Evolutionary conservation across 2,797 vertebrate species (phyloP).

Genomic region (Tarsius wallacei): DNA sequence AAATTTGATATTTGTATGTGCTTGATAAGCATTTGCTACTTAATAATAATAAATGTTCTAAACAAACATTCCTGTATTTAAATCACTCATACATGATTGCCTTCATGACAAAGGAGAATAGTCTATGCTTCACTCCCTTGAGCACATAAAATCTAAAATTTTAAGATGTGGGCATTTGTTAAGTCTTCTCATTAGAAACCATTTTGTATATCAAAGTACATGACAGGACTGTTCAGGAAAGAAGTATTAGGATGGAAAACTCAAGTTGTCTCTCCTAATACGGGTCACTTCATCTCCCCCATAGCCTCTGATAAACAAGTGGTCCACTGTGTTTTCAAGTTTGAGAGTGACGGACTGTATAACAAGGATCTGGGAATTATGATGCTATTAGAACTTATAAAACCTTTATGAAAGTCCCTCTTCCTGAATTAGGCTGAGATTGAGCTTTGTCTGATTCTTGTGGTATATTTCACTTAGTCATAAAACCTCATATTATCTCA

Average conservation of each 20-base stretch:
- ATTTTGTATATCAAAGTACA: background rate
- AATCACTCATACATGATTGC: background rate
- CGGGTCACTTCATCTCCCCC: background rate
- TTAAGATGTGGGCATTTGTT: background rate
- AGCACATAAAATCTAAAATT: background rate
- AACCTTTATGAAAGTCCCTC: background rate
- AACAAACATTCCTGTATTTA: background rate
- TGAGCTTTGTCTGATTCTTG: background rate
- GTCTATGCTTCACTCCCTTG: background rate
- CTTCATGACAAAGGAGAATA: background rate
- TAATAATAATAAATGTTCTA: background rate
- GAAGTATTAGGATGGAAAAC: background rate
- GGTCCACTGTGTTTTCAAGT: background rate
- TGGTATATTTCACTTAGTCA: background rate
- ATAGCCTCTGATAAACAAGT: background rate
- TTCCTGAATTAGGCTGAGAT: background rate
- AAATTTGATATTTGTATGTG: background rate
- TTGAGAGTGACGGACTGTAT: background rate
- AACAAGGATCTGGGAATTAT: background rate
- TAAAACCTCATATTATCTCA: background rate
- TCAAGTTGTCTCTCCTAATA: background rate
- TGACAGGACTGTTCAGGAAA: background rate
- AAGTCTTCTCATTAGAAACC: background rate
- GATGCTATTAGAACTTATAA: background rate
- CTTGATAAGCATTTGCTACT: background rate